Evolutionary conservation across 2,113 vertebrate species (phyloP).

Genomic region (Camarhynchus parvulus): DNA sequence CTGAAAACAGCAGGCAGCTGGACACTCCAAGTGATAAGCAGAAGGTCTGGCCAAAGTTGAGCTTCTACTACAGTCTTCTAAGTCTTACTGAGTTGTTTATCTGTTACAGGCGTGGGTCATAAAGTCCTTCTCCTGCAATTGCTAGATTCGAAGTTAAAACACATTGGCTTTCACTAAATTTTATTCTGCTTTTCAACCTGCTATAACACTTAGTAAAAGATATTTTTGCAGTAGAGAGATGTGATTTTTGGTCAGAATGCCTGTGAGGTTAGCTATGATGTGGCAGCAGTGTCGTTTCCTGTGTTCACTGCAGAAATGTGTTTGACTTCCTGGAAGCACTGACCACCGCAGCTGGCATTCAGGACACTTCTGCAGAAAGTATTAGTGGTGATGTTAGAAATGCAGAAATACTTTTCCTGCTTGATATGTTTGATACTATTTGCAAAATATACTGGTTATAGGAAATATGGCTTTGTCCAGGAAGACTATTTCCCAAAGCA

Average conservation of each 20-base stretch:
- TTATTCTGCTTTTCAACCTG: background rate
- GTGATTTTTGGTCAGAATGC: background rate
- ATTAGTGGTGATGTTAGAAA: background rate
- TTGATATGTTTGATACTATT: background rate
- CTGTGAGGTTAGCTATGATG: background rate
- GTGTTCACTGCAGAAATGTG: background rate
- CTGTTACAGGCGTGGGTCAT: rapidly evolving
- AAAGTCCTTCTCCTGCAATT: background rate
- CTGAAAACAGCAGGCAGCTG: background rate
- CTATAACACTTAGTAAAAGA: background rate
- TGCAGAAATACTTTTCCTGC: background rate
- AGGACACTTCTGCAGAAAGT: background rate
- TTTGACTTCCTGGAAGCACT: background rate
- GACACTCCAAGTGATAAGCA: background rate
- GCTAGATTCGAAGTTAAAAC: background rate
- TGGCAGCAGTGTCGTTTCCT: background rate
- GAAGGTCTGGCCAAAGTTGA: background rate
- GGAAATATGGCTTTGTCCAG: background rate
- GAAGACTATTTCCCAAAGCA: background rate
- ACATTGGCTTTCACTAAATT: background rate
- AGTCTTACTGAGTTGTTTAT: background rate
- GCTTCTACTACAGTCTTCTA: background rate
- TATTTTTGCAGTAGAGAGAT: background rate
- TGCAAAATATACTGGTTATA: background rate
- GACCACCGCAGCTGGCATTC: background rate